A percentile compares a stretch with the other conserved stretches of the same genome.
phyloP scores from a whole-genome alignment of 2,888 invertebrate species.

The Drosophila tripunctata region DNA sequence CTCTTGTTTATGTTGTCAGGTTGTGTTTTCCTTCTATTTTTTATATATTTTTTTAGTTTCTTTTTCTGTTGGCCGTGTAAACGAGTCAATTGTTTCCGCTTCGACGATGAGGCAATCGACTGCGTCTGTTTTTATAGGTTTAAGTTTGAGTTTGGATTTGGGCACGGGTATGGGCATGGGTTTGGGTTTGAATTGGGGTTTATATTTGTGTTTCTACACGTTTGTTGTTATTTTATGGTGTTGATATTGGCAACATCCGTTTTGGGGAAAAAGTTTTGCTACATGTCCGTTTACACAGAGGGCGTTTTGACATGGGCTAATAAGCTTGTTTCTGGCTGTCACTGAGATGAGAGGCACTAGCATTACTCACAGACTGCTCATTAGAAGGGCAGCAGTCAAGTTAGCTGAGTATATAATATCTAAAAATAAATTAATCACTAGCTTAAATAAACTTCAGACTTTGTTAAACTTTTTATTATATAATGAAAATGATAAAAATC shows the following conservation, averaged over 20 bases:
- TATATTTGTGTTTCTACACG: constrained; percentile 31
- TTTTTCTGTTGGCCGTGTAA: constrained; percentile 55
- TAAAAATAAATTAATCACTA: too few species aligned
- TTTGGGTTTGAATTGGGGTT: constrained; percentile 32
- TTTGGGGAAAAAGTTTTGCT: constrained; percentile 27
- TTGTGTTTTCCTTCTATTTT: constrained; percentile 47
- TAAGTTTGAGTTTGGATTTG: constrained; percentile 36
- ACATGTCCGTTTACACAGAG: constrained; percentile 11
- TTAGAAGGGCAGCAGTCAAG: constrained; percentile 19
- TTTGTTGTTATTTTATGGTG: constrained; percentile 55
- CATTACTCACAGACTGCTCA: constrained; percentile 6
- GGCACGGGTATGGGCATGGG: constrained; percentile 26
- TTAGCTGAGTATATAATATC: too few species aligned
- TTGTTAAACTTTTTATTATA: too few species aligned
- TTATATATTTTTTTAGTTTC: not conserved
- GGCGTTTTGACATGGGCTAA: constrained; percentile 75
- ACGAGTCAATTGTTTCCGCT: constrained; percentile 79
- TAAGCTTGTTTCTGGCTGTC: constrained; percentile 66
- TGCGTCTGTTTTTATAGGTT: constrained; percentile 71
- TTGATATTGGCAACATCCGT: constrained; percentile 70
- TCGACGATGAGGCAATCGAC: constrained; percentile 75
- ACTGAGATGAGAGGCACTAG: constrained; percentile 34
- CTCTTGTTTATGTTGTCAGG: constrained; percentile 71
- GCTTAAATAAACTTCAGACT: too few species aligned
- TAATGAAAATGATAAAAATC: too few species aligned